These are phyloP conservation scores for Hyalella azteca DNA, from an alignment of 2,888 invertebrate genomes.

Conservation along the genomic window DNA sequence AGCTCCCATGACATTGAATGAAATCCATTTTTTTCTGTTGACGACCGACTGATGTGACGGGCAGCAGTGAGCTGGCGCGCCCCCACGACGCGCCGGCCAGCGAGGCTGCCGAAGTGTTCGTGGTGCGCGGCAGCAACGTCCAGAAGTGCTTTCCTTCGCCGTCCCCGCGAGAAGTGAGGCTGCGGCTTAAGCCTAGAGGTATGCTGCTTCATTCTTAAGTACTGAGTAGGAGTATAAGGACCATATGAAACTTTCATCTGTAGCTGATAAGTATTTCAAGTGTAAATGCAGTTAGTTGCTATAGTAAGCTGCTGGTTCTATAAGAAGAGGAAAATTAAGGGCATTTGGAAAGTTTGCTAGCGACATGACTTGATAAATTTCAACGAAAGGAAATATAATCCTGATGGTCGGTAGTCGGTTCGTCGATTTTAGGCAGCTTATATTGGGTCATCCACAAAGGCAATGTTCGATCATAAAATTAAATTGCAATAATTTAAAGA, in stretches of 20 bases:
- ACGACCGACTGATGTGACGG: background rate
- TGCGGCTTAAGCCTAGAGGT: constrained; percentile 50
- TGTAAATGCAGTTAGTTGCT: background rate
- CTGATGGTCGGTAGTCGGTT: no score
- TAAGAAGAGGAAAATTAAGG: no score
- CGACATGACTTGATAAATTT: no score
- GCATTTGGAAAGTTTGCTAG: no score
- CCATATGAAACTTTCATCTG: background rate
- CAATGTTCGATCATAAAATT: no score
- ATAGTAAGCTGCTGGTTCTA: no score
- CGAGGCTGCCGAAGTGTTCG: constrained; percentile 22
- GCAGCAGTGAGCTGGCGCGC: background rate
- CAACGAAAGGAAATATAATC: no score
- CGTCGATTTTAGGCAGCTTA: background rate
- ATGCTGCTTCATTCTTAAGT: background rate
- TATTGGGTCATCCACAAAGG: background rate
- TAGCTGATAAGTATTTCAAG: background rate
- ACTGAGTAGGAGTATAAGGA: background rate
- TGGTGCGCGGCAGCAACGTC: constrained; percentile 49
- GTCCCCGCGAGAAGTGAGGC: constrained; percentile 29
- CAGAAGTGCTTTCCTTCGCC: constrained; percentile 51
- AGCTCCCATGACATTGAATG: no score
- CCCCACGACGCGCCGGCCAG: background rate
- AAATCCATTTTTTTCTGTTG: no score
- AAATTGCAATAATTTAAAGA: no score